Evolutionary conservation across 2,797 vertebrate species (phyloP).

Genomic region (Pseudochirops cupreus): DNA sequence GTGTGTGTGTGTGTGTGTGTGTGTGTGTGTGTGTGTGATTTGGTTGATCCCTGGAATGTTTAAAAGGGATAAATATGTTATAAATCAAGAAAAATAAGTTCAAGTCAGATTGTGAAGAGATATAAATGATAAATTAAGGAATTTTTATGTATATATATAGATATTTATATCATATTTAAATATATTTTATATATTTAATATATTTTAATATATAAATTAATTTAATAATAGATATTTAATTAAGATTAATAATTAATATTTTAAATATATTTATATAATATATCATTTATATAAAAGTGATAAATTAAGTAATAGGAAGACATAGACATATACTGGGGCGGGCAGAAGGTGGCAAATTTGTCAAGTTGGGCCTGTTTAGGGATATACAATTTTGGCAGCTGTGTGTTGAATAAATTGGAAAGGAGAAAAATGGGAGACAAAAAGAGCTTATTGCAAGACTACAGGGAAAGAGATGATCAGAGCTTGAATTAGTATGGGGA

Average conservation of each 20-base stretch:
- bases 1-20: too few species aligned
- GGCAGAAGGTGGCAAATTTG: not conserved
- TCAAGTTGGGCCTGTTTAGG: not conserved
- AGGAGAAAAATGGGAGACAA: not conserved
- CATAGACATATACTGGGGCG: not conserved
- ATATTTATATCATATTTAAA: too few species aligned
- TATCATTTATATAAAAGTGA: too few species aligned
- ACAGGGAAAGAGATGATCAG: not conserved
- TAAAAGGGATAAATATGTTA: not conserved
- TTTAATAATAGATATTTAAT: too few species aligned
- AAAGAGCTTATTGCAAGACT: not conserved
- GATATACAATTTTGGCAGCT: not conserved
- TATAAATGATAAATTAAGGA: not conserved
- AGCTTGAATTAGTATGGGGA: not conserved
- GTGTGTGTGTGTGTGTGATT: not conserved
- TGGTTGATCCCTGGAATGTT: not conserved
- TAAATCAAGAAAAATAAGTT: not conserved
- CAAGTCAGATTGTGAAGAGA: not conserved
- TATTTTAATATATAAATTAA: too few species aligned
- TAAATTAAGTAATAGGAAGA: not conserved
- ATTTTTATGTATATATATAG: too few species aligned
- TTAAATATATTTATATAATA: too few species aligned
- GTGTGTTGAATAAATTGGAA: not conserved
- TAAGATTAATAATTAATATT: too few species aligned
- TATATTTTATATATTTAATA: too few species aligned